phyloP scores from a whole-genome alignment of 2,113 vertebrate genomes.

The Rutilus rutilus region DNA sequence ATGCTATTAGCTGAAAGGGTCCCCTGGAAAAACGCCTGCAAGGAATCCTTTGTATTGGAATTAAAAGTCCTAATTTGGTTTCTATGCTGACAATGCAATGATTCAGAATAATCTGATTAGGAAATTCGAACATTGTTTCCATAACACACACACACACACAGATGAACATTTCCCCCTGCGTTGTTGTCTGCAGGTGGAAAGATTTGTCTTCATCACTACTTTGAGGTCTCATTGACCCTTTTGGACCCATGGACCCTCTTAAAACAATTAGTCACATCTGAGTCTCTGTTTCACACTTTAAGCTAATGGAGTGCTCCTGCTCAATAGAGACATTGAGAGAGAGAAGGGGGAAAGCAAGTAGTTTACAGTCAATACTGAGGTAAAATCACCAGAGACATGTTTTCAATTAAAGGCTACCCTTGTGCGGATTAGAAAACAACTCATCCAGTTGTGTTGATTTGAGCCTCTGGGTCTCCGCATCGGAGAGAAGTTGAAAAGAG shows the following conservation, averaged over 20 bases:
- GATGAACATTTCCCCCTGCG: background rate
- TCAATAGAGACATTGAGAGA: constrained; percentile 38
- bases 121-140: background rate
- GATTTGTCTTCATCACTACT: constrained; percentile 28
- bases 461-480: constrained; percentile 11
- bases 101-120: constrained; percentile 46
- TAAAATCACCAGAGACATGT: constrained; percentile 29
- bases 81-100: constrained; percentile 47
- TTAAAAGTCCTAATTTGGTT: constrained; percentile 50
- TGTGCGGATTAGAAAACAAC: constrained; percentile 39
- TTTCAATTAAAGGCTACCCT: constrained; percentile 50
- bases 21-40: constrained; percentile 23
- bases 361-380: constrained; percentile 30
- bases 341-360: background rate
- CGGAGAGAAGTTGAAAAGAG: background rate
- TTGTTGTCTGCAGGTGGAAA: background rate
- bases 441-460: constrained; percentile 34
- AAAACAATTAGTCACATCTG: constrained; percentile 35
- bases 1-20: constrained; percentile 47
- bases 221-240: constrained; percentile 15
- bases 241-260: constrained; percentile 9
- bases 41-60: constrained; percentile 41
- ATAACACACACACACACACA: no score
- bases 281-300: constrained; percentile 38
- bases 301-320: constrained; percentile 22